Evolutionary conservation across 1,140 invertebrate species (phyloP).

Genomic region (Drosophila prosaltans): DNA sequence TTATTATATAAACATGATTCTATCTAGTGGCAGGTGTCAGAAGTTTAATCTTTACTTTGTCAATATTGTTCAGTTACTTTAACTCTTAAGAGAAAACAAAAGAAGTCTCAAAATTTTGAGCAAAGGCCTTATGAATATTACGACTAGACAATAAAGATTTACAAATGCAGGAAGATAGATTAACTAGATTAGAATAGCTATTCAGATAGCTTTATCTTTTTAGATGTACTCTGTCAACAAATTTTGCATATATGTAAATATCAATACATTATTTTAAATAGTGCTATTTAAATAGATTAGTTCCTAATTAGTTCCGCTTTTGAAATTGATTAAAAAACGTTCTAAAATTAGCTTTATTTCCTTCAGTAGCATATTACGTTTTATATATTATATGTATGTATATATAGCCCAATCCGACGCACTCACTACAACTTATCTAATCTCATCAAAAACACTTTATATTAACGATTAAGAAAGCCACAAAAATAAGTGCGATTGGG

Average conservation of each 20-base stretch:
- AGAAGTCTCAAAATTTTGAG: no score
- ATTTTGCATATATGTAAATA: no score
- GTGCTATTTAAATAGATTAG: no score
- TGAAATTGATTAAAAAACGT: not conserved
- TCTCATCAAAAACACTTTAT: conserved; percentile 42
- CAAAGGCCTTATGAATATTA: not conserved
- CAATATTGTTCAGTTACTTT: no score
- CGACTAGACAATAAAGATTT: not conserved
- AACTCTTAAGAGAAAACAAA: no score
- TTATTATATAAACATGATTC: not conserved
- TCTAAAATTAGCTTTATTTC: not conserved
- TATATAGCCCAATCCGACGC: conserved; percentile 11
- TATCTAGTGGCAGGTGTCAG: not conserved
- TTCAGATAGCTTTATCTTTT: not conserved
- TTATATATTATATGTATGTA: not conserved
- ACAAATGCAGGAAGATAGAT: not conserved
- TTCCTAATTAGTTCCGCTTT: not conserved
- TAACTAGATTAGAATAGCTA: not conserved
- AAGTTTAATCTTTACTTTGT: no score
- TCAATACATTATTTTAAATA: no score
- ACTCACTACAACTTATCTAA: conserved; percentile 38
- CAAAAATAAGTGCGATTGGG: conserved; percentile 26
- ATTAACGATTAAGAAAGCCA: conserved; percentile 23
- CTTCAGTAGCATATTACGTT: not conserved
- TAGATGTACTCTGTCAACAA: no score